Conservation (phyloP, 2,888 invertebrate genomes). For the Drosophila infuscata region DNA sequence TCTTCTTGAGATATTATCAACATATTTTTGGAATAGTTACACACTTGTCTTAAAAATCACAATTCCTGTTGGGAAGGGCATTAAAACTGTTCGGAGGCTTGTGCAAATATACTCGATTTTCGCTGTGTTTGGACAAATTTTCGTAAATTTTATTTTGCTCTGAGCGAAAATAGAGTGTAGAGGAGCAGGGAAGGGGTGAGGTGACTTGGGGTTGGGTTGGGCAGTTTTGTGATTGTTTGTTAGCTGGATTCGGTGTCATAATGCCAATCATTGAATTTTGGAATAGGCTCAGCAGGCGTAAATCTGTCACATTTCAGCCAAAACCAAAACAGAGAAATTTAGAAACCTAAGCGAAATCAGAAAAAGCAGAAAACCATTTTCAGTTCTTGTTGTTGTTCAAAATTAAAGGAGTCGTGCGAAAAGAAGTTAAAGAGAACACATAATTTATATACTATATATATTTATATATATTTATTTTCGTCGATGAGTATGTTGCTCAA, state of each 20-base stretch:
- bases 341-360: slow-evolving; percentile 6
- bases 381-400: slow-evolving; percentile 36
- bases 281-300: slow-evolving; percentile 4
- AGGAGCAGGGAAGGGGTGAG: neutral
- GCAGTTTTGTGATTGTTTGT: slow-evolving; percentile 15
- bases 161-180: neutral
- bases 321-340: neutral
- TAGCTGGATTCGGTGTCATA: neutral
- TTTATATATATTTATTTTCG: neutral
- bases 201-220: too few relatives aligned
- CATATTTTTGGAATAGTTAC: neutral
- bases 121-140: slow-evolving; percentile 30
- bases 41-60: neutral
- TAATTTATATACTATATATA: neutral
- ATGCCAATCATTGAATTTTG: neutral
- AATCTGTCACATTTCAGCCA: neutral
- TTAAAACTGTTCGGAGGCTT: neutral
- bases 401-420: slow-evolving; percentile 35
- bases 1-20: neutral
- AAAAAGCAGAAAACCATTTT: slow-evolving; percentile 15
- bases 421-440: neutral
- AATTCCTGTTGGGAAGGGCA: neutral
- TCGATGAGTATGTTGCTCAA: slow-evolving; percentile 38
- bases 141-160: slow-evolving; percentile 26
- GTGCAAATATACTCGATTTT: slow-evolving; percentile 34